Evolutionary conservation across 2,113 vertebrate species (phyloP).

Genomic region (Ictalurus furcatus): DNA sequence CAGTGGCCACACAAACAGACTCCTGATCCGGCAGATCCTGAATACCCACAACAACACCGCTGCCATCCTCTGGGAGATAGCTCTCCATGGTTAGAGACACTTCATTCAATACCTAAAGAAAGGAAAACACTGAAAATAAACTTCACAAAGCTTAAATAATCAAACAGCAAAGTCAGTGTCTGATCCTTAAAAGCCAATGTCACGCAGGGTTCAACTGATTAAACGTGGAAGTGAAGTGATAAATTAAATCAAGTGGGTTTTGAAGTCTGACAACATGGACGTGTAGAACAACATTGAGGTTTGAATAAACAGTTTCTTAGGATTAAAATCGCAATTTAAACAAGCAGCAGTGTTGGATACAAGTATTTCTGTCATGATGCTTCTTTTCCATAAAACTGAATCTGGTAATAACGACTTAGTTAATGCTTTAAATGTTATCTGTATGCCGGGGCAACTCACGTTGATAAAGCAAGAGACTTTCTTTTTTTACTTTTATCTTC

Average conservation of each 20-base stretch:
- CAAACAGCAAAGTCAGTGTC: not conserved
- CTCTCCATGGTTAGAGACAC: conserved; percentile 75
- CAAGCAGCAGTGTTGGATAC: not conserved
- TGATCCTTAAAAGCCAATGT: not conserved
- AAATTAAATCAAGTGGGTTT: not conserved
- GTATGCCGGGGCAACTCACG: no score
- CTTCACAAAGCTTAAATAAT: not conserved
- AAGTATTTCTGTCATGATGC: no score
- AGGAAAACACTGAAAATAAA: conserved; percentile 34
- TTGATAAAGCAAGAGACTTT: no score
- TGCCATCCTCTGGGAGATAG: conserved; percentile 84
- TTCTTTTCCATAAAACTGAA: no score
- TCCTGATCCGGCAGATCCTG: conserved; percentile 89
- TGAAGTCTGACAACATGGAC: not conserved
- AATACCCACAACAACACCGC: conserved; percentile 79
- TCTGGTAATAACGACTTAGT: no score
- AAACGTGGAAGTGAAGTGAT: not conserved
- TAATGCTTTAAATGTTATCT: no score
- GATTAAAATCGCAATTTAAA: not conserved
- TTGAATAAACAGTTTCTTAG: not conserved
- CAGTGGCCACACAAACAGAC: conserved; percentile 85
- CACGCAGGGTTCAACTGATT: not conserved
- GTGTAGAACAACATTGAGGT: not conserved
- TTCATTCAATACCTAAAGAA: conserved; percentile 77
- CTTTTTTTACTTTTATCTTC: no score